phyloP scores from a whole-genome alignment of 2,888 invertebrate species.

The Cerastis rubricosa region DNA sequence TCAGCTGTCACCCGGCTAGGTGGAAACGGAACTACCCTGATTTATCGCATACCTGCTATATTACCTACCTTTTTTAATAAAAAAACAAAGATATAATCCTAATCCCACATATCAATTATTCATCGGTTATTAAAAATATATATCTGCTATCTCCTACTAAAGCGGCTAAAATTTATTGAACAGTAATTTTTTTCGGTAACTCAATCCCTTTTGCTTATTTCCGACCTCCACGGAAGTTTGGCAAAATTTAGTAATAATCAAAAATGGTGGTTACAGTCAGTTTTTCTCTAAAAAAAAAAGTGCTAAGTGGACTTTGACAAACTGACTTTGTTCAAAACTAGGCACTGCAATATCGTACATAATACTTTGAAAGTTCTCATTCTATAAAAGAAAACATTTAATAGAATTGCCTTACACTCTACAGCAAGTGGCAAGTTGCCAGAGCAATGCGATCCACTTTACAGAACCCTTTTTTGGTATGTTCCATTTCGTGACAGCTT shows the following conservation, averaged over 20 bases:
- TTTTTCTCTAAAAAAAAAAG: not conserved
- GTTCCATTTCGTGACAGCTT: slow-evolving; percentile 4
- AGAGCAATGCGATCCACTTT: not conserved
- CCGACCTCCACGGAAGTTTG: not conserved
- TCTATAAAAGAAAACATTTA: not conserved
- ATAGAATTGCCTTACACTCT: not conserved
- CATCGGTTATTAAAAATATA: not conserved
- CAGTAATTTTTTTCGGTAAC: not conserved
- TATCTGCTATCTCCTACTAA: not conserved
- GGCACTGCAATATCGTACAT: slow-evolving; percentile 1
- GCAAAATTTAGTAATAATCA: not conserved
- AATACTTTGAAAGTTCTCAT: slow-evolving; percentile 9
- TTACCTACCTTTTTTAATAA: slow-evolving; percentile 13
- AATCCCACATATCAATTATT: not conserved
- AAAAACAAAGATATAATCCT: not conserved
- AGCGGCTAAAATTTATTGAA: not conserved
- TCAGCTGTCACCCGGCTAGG: slow-evolving; percentile 53
- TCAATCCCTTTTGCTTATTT: not conserved
- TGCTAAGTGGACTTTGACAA: not conserved
- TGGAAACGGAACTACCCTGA: slow-evolving; percentile 41
- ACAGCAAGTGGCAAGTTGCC: slow-evolving; percentile 27
- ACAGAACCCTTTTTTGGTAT: slow-evolving; percentile 5
- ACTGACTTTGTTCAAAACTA: not conserved
- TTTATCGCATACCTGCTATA: slow-evolving; percentile 40
- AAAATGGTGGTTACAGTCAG: not conserved